These are phyloP conservation scores for Dynastes hyllus DNA, from an alignment of 2,888 invertebrate species.

Conservation along the genomic window DNA sequence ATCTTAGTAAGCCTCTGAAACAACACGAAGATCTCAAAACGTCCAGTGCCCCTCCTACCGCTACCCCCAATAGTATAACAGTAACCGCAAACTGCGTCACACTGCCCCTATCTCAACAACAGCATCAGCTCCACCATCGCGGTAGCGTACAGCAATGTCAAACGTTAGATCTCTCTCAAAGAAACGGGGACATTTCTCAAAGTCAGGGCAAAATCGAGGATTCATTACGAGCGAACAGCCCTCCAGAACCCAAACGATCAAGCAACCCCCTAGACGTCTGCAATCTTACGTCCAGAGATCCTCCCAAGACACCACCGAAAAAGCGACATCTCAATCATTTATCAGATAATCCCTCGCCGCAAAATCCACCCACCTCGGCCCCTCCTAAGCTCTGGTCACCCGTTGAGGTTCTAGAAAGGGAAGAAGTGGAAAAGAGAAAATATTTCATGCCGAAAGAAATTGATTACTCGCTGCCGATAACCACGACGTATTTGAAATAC, in stretches of 20 bases:
- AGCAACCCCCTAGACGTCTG: conserved; percentile 79
- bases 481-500: conserved; percentile 90
- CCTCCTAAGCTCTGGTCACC: conserved; percentile 78
- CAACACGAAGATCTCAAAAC: conserved; percentile 56
- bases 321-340: conserved; percentile 70
- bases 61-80: conserved; percentile 53
- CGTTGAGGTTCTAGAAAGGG: conserved; percentile 68
- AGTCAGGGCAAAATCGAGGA: conserved; percentile 62
- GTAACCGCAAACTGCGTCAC: conserved; percentile 54
- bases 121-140: conserved; percentile 54
- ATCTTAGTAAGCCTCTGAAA: conserved; percentile 57
- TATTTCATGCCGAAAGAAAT: conserved; percentile 73
- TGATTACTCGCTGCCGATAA: conserved; percentile 91
- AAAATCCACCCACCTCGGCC: conserved; percentile 45
- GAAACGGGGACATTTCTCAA: conserved; percentile 65
- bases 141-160: conserved; percentile 49
- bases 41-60: conserved; percentile 54
- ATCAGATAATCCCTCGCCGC: conserved; percentile 58
- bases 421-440: conserved; percentile 58
- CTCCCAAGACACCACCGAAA: conserved; percentile 73
- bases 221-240: conserved; percentile 60
- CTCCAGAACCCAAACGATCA: conserved; percentile 68
- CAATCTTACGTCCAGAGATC: conserved; percentile 77
- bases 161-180: conserved; percentile 60
- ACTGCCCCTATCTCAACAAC: conserved; percentile 40